Conservation (phyloP, 2,797 vertebrate species). For the Acrossocheilus wenchowensis region DNA sequence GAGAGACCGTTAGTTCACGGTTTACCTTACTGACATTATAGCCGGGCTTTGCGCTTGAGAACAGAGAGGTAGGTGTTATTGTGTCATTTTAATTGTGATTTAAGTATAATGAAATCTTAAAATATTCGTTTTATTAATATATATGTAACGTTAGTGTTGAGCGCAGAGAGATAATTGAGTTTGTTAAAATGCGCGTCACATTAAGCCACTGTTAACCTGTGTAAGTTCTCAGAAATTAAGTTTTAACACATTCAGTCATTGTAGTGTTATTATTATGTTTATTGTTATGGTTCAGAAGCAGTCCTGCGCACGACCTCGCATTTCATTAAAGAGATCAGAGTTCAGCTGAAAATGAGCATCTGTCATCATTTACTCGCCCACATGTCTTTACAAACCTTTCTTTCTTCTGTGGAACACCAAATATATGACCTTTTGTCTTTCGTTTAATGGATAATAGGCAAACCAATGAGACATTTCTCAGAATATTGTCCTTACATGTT, state of each 20-base stretch:
- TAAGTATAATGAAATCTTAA: neutral
- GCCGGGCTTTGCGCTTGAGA: neutral
- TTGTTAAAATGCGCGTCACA: neutral
- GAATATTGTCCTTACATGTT: neutral
- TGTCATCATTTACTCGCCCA: neutral
- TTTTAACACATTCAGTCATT: too few relatives aligned
- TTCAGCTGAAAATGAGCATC: neutral
- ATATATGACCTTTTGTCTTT: neutral
- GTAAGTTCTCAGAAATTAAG: neutral
- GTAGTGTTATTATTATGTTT: neutral
- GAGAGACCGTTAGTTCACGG: neutral
- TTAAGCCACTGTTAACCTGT: neutral
- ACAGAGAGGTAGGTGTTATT: slow-evolving; percentile 22
- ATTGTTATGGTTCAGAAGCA: neutral
- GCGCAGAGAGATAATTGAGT: neutral
- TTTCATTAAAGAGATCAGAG: neutral
- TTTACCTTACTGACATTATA: neutral
- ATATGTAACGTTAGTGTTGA: neutral
- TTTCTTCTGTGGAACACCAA: neutral
- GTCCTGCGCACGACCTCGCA: neutral
- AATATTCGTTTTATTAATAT: neutral
- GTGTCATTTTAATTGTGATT: neutral
- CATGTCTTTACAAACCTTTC: neutral
- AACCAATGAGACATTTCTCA: neutral
- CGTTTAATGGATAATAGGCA: neutral